Evolutionary conservation across 2,797 vertebrate species (phyloP).

Genomic region (Lepilemur ruficaudatus): DNA sequence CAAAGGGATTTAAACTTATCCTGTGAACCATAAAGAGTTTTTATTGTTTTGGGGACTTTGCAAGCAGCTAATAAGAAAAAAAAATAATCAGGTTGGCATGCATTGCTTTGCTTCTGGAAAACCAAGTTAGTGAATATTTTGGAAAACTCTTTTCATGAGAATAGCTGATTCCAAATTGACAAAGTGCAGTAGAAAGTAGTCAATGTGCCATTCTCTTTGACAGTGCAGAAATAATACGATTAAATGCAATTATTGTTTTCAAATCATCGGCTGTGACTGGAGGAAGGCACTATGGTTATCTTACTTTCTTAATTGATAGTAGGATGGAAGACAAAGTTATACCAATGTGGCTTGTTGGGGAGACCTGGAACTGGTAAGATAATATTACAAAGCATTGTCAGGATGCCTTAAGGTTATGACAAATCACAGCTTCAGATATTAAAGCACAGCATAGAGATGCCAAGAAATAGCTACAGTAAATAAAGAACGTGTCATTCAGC

Average conservation of each 20-base stretch:
- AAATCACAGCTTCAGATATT: not conserved
- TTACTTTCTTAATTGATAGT: not conserved
- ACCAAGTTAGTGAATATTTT: not conserved
- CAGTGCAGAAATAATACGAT: not conserved
- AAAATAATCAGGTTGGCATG: not conserved
- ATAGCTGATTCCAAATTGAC: not conserved
- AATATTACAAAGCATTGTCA: not conserved
- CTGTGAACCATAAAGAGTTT: not conserved
- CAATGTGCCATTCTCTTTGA: not conserved
- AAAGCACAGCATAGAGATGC: not conserved
- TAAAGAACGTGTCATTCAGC: not conserved
- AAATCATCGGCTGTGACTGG: not conserved
- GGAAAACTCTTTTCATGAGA: not conserved
- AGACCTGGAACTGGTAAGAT: not conserved
- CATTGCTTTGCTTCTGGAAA: not conserved
- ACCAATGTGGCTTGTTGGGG: not conserved
- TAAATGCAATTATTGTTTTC: constrained; percentile 9
- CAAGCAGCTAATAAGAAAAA: not conserved
- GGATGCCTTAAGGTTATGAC: not conserved
- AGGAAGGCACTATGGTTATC: not conserved
- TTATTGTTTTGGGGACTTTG: not conserved
- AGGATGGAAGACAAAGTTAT: not conserved
- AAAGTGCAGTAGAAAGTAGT: not conserved
- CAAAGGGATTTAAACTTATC: not conserved
- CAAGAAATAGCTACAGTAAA: not conserved